phyloP scores from a whole-genome alignment of 2,888 invertebrate species.

The Cantharis rustica region DNA sequence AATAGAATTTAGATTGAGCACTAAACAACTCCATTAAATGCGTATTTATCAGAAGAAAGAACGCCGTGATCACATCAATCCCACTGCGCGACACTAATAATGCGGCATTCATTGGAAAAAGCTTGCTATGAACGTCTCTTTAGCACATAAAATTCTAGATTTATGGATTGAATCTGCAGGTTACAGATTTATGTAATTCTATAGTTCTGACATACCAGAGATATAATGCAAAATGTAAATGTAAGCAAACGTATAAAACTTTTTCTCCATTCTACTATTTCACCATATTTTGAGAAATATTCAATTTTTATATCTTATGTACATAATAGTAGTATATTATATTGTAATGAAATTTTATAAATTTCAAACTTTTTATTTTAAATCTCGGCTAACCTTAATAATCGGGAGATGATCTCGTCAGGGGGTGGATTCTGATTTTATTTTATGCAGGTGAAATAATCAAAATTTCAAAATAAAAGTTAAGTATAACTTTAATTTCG shows the following conservation, averaged over 20 bases:
- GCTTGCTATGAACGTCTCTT: conserved; percentile 15
- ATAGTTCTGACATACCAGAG: neutral
- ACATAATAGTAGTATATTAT: too few species aligned
- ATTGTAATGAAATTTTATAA: too few species aligned
- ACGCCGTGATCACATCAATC: conserved; percentile 23
- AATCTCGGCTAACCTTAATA: too few species aligned
- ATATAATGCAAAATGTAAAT: neutral
- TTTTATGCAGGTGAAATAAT: too few species aligned
- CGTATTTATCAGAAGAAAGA: conserved; percentile 18
- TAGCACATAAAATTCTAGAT: conserved; percentile 23
- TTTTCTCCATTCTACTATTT: neutral
- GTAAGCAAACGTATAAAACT: neutral
- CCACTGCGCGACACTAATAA: conserved; percentile 25
- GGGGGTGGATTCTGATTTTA: too few species aligned
- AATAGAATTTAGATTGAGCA: conserved; percentile 20
- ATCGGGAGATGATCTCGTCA: too few species aligned
- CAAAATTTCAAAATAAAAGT: too few species aligned
- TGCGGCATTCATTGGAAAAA: conserved; percentile 23
- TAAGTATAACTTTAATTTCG: too few species aligned
- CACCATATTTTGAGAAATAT: neutral
- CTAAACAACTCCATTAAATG: conserved; percentile 29
- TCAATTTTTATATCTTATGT: too few species aligned
- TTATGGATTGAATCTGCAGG: conserved; percentile 23
- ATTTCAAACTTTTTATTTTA: too few species aligned
- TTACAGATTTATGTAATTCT: conserved; percentile 23